Percentiles rank a stretch among this genome's conserved stretches.
These are phyloP conservation scores for Eumeta japonica DNA, from an alignment of 1,140 invertebrate genomes.

Conservation along the genomic window DNA sequence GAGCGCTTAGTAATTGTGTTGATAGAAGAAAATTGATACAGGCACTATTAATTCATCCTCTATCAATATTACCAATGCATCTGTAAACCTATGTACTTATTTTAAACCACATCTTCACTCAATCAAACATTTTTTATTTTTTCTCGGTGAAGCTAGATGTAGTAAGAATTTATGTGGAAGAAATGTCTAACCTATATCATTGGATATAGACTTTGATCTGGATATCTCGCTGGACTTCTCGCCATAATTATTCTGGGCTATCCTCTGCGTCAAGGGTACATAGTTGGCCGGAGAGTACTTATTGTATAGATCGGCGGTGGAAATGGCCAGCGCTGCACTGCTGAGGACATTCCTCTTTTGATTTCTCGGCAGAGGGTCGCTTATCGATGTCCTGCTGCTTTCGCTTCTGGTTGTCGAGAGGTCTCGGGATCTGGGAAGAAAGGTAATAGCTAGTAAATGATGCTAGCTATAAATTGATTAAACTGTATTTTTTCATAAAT, in stretches of 20 bases:
- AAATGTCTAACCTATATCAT: conserved; percentile 52
- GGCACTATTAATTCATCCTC: too few species aligned
- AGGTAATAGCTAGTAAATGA: neutral
- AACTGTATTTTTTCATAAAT: too few species aligned
- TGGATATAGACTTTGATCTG: conserved; percentile 57
- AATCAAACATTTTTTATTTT: too few species aligned
- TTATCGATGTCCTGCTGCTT: conserved; percentile 30
- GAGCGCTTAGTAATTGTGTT: too few species aligned
- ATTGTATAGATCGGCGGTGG: conserved; percentile 60
- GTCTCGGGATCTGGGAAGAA: conserved; percentile 34
- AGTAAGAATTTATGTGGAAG: conserved; percentile 12
- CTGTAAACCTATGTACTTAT: too few species aligned
- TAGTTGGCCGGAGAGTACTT: conserved; percentile 66
- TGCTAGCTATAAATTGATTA: neutral
- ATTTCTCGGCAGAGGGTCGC: conserved; percentile 22
- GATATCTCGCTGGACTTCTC: too few species aligned
- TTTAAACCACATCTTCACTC: too few species aligned
- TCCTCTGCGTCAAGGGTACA: conserved; percentile 59
- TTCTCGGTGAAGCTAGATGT: too few species aligned
- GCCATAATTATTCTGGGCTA: conserved; percentile 40
- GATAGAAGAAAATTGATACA: too few species aligned
- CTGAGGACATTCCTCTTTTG: conserved; percentile 27
- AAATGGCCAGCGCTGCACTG: conserved; percentile 40
- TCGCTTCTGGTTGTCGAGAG: conserved; percentile 46
- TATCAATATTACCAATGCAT: too few species aligned